These are phyloP conservation scores for Cyprinus carpio DNA, from an alignment of 2,113 vertebrate genomes.

Conservation along the genomic window DNA sequence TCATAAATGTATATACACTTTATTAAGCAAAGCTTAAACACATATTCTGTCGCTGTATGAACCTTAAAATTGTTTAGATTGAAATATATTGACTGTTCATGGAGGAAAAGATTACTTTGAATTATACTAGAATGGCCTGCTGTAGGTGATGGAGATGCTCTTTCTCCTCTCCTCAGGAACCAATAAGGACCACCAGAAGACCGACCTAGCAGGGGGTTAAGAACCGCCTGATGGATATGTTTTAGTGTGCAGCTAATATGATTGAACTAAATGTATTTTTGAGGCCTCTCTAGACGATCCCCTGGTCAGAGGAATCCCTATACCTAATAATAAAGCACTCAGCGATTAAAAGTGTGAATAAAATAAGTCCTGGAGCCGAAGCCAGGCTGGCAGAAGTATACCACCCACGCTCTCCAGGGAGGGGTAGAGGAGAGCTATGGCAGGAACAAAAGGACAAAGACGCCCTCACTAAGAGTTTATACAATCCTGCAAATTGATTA, in stretches of 20 bases:
- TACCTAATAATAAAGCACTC: constrained; percentile 82
- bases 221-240: constrained; percentile 75
- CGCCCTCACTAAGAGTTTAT: constrained; percentile 70
- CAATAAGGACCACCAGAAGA: constrained; percentile 68
- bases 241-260: constrained; percentile 77
- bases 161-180: constrained; percentile 74
- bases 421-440: constrained; percentile 59
- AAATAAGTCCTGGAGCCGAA: constrained; percentile 75
- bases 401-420: constrained; percentile 76
- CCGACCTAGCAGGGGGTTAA: constrained; percentile 71
- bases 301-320: constrained; percentile 69
- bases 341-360: constrained; percentile 81
- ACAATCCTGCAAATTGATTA: constrained; percentile 77
- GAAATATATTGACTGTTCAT: constrained; percentile 49
- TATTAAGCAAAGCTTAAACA: neutral
- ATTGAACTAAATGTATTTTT: constrained; percentile 74
- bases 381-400: constrained; percentile 69
- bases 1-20: neutral
- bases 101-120: constrained; percentile 24
- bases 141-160: constrained; percentile 70
- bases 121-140: constrained; percentile 64
- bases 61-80: neutral
- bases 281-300: constrained; percentile 71
- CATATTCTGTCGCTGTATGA: too few relatives aligned
- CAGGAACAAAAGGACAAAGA: constrained; percentile 77